Conservation (phyloP, 2,888 invertebrate genomes). For the Rhagium mordax region DNA sequence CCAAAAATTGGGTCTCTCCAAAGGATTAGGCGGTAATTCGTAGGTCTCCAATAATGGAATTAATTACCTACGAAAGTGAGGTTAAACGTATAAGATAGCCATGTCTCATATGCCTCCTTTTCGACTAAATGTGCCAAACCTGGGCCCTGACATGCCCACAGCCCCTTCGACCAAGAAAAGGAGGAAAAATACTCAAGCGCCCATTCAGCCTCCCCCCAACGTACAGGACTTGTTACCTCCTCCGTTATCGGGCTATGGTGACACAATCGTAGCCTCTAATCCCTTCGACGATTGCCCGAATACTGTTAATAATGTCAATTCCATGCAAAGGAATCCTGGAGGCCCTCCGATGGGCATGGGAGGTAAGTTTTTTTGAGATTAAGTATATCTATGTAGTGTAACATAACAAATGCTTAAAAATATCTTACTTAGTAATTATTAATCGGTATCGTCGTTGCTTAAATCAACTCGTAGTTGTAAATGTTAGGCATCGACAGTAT, state of each 20-base stretch:
- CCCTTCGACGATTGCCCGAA: conserved; percentile 93
- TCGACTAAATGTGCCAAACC: conserved; percentile 67
- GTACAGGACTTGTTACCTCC: conserved; percentile 88
- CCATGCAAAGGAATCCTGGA: conserved; percentile 62
- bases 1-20: no score
- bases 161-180: conserved; percentile 90
- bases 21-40: no score
- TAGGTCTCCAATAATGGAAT: no score
- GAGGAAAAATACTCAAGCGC: conserved; percentile 82
- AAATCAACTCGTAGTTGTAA: no score
- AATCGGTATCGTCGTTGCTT: no score
- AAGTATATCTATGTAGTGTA: no score
- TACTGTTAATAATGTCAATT: conserved; percentile 65
- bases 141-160: conserved; percentile 74
- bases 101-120: conserved; percentile 70
- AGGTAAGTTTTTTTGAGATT: conserved; percentile 33
- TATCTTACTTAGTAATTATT: no score
- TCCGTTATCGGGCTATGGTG: conserved; percentile 89
- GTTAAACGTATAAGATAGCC: conserved; percentile 28
- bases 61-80: conserved; percentile 33
- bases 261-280: conserved; percentile 94
- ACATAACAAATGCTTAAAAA: no score
- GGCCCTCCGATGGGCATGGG: conserved; percentile 65
- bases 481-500: no score
- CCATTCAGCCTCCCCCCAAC: conserved; percentile 79